A percentile compares a stretch with the other conserved stretches of the same genome.
Evolutionary conservation across 2,888 invertebrate species (phyloP).

Genomic region (Diplazon laetatorius): DNA sequence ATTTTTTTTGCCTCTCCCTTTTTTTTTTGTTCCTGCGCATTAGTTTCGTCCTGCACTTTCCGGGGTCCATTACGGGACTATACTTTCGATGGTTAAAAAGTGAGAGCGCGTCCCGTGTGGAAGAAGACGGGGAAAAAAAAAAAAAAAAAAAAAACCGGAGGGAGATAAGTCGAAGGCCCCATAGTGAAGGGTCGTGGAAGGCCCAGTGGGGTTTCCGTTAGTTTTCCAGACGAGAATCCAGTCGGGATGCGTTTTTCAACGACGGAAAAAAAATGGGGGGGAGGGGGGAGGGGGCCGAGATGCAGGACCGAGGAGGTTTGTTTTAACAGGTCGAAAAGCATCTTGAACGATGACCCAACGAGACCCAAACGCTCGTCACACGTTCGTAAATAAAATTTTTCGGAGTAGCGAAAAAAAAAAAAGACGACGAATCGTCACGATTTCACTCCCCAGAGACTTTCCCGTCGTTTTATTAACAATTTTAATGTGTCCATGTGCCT

Average conservation of each 20-base stretch:
- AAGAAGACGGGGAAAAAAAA: neutral
- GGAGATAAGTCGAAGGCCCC: slow-evolving; percentile 36
- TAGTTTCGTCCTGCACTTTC: slow-evolving; percentile 14
- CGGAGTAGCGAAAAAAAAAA: slow-evolving; percentile 58
- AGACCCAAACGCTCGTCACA: no score
- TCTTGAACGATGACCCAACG: slow-evolving; percentile 37
- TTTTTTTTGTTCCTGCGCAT: slow-evolving; percentile 1
- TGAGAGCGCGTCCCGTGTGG: slow-evolving; percentile 8
- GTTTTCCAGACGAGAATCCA: slow-evolving; percentile 42
- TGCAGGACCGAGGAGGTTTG: slow-evolving; percentile 71
- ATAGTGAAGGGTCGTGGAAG: neutral
- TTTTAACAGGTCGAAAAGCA: slow-evolving; percentile 76
- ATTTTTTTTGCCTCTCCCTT: neutral
- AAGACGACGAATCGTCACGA: slow-evolving; percentile 62
- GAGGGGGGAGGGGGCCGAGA: slow-evolving; percentile 62
- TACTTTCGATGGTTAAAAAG: slow-evolving; percentile 37
- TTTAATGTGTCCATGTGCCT: neutral
- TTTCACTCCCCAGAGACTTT: slow-evolving; percentile 57
- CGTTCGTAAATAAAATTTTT: no score
- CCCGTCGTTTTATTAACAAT: slow-evolving; percentile 44
- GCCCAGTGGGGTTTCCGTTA: slow-evolving; percentile 55
- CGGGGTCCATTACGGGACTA: slow-evolving; percentile 12
- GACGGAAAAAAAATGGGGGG: slow-evolving; percentile 20
- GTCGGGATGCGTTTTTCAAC: slow-evolving; percentile 2
- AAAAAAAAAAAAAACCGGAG: no score